A percentile compares a stretch with the other conserved stretches of the same genome.
These are phyloP conservation scores for Pogona vitticeps DNA, from an alignment of 2,113 vertebrate genomes.

Conservation along the genomic window DNA sequence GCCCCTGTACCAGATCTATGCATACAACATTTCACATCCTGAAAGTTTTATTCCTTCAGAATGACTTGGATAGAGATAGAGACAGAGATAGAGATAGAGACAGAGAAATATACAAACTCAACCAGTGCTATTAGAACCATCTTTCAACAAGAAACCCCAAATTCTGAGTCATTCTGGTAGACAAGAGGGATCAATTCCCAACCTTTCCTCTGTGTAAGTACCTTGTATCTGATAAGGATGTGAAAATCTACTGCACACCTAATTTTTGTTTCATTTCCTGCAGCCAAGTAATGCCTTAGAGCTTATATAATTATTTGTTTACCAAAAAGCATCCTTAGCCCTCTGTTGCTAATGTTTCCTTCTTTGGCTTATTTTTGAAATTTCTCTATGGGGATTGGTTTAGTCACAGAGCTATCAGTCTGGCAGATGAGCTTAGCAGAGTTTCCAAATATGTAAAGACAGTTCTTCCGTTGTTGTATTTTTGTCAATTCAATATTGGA, in stretches of 20 bases:
- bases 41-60: no score
- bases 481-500: slow-evolving; percentile 50
- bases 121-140: no score
- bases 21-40: no score
- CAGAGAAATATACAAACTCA: no score
- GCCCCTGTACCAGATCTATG: no score
- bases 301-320: slow-evolving; percentile 1
- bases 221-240: no score
- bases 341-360: slow-evolving; percentile 23
- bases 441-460: slow-evolving; percentile 24
- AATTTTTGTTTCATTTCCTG: not conserved
- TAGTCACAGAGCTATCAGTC: slow-evolving; percentile 34
- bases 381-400: slow-evolving; percentile 34
- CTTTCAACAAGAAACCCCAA: no score
- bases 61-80: no score
- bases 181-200: not conserved
- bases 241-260: not conserved
- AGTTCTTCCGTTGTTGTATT: slow-evolving; percentile 39
- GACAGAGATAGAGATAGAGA: no score
- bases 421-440: slow-evolving; percentile 23
- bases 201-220: no score
- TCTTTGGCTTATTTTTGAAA: slow-evolving; percentile 10
- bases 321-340: not conserved
- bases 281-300: not conserved
- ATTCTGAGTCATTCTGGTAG: not conserved